A percentile compares a stretch with the other conserved stretches of the same genome.
Evolutionary conservation across 2,797 vertebrate species (phyloP).

Genomic region (Manis crassicaudata): DNA sequence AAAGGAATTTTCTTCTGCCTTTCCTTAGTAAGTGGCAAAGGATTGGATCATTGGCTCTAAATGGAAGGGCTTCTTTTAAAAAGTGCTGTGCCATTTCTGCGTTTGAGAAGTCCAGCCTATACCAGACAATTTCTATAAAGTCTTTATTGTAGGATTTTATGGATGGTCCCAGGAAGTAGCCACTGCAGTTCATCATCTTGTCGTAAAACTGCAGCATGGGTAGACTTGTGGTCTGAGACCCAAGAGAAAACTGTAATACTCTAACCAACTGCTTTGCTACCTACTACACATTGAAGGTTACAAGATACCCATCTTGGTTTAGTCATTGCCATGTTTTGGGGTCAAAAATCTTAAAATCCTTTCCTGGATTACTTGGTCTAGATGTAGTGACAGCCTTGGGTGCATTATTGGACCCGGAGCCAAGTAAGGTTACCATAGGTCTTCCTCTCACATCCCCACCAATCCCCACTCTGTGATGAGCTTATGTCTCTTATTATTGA

Average conservation of each 20-base stretch:
- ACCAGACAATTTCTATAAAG: neutral
- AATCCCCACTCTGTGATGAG: neutral
- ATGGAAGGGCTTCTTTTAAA: neutral
- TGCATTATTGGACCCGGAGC: neutral
- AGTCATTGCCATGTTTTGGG: slow-evolving; percentile 5
- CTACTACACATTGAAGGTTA: neutral
- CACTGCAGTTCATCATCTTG: neutral
- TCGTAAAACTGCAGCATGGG: neutral
- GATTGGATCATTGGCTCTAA: neutral
- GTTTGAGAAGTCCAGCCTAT: neutral
- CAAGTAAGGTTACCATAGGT: neutral
- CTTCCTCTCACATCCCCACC: neutral
- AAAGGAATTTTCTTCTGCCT: neutral
- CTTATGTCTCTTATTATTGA: neutral
- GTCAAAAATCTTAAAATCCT: slow-evolving; percentile 33
- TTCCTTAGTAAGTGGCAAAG: neutral
- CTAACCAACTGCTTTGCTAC: neutral
- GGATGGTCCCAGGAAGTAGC: neutral
- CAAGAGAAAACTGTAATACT: neutral
- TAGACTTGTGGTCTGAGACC: neutral
- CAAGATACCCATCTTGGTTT: neutral
- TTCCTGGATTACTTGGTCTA: neutral
- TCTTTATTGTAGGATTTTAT: neutral
- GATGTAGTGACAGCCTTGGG: neutral
- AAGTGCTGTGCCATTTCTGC: neutral